Conservation (phyloP, 2,797 vertebrate species). For the Cirrhinus mrigala region DNA sequence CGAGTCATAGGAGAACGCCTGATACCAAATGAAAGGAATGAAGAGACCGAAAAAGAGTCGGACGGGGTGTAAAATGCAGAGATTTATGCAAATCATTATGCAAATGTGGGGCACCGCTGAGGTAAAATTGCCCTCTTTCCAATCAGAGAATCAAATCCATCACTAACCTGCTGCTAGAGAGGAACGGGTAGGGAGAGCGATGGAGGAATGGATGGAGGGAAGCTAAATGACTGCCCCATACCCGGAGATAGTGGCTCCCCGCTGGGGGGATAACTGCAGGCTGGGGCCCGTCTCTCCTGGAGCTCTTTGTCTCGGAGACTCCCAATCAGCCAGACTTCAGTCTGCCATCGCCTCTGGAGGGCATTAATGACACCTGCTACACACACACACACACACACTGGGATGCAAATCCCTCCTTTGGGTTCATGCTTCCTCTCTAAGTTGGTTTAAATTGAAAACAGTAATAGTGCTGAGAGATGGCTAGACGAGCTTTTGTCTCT, state of each 20-base stretch:
- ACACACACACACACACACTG: constrained; percentile 44
- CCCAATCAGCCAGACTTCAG: constrained; percentile 65
- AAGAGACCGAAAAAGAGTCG: constrained; percentile 23
- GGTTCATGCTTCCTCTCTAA: constrained; percentile 43
- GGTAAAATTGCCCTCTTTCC: constrained; percentile 64
- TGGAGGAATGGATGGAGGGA: constrained; percentile 58
- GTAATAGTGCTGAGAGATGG: constrained; percentile 34
- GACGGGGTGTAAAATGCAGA: constrained; percentile 48
- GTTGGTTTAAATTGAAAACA: constrained; percentile 55
- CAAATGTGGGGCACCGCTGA: constrained; percentile 58
- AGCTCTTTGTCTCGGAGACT: constrained; percentile 64
- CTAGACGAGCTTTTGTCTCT: constrained; percentile 25
- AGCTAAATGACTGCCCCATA: constrained; percentile 60
- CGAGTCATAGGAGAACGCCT: constrained; percentile 25
- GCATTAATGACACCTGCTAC: constrained; percentile 64
- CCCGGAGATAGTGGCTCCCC: constrained; percentile 62
- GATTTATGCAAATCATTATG: constrained; percentile 65
- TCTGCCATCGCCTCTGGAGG: constrained; percentile 61
- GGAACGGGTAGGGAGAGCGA: constrained; percentile 38
- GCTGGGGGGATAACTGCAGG: constrained; percentile 66
- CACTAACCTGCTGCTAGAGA: constrained; percentile 57
- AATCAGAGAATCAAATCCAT: constrained; percentile 67
- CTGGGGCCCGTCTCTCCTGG: constrained; percentile 64
- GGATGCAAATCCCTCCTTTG: constrained; percentile 53
- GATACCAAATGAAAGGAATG: constrained; percentile 9